Percentiles rank a stretch among this genome's conserved stretches.
Evolutionary conservation across 2,797 vertebrate species (phyloP).

Genomic region (Sebastolobus alascanus): DNA sequence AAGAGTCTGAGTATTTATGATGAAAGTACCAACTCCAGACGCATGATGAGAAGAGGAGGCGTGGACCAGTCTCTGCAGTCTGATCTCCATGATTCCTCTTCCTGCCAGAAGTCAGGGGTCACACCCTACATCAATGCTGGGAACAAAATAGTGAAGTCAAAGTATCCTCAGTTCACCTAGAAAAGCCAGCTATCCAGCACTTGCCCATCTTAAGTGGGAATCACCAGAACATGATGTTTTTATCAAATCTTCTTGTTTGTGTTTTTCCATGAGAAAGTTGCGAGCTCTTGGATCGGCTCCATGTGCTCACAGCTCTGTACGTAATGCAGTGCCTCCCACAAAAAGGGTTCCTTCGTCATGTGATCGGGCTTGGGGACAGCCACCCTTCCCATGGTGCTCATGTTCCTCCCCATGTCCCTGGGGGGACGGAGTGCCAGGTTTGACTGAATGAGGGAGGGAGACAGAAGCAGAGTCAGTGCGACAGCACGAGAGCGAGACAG

Average conservation of each 20-base stretch:
- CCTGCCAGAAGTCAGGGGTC: slow-evolving; percentile 68
- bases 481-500: slow-evolving; percentile 66
- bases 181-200: slow-evolving; percentile 60
- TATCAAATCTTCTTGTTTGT: slow-evolving; percentile 79
- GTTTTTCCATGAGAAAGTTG: slow-evolving; percentile 87
- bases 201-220: slow-evolving; percentile 76
- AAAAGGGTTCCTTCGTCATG: slow-evolving; percentile 72
- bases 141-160: slow-evolving; percentile 65
- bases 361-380: slow-evolving; percentile 77
- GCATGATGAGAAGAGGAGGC: slow-evolving; percentile 51
- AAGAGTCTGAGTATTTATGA: slow-evolving; percentile 43
- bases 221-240: slow-evolving; percentile 76
- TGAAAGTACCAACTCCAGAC: slow-evolving; percentile 38
- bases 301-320: slow-evolving; percentile 76
- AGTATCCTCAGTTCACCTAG: slow-evolving; percentile 69
- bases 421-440: slow-evolving; percentile 71
- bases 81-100: slow-evolving; percentile 65
- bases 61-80: slow-evolving; percentile 47
- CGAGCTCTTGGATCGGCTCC: slow-evolving; percentile 81
- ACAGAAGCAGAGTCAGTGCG: slow-evolving; percentile 65
- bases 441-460: slow-evolving; percentile 61
- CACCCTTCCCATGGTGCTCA: slow-evolving; percentile 88
- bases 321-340: slow-evolving; percentile 79
- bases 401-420: slow-evolving; percentile 79
- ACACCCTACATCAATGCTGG: slow-evolving; percentile 71